Conservation (phyloP, 2,888 invertebrate genomes). For the Amphiduros pacificus region DNA sequence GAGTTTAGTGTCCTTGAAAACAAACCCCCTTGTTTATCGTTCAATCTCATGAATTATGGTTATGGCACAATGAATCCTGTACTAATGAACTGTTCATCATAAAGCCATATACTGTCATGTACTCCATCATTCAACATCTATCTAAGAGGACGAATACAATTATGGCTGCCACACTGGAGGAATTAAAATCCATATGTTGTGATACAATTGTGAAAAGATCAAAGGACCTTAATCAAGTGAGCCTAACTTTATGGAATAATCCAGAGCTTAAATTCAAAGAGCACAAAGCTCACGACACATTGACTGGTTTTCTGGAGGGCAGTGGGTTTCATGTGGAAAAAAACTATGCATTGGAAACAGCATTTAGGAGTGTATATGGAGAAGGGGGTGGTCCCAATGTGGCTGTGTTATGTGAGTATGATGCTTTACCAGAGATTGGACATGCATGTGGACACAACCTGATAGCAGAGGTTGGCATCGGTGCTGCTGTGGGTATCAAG, state of each 20-base stretch:
- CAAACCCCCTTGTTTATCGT: too few relatives aligned
- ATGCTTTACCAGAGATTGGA: constrained; percentile 2
- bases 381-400: background rate
- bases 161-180: too few relatives aligned
- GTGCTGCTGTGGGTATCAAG: background rate
- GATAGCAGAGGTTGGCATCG: background rate
- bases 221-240: constrained; percentile 36
- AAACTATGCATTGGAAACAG: background rate
- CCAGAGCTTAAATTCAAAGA: constrained; percentile 51
- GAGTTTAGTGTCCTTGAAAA: too few relatives aligned
- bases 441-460: constrained; percentile 4
- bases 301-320: constrained; percentile 36
- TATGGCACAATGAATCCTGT: too few relatives aligned
- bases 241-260: constrained; percentile 47
- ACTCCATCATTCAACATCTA: too few relatives aligned
- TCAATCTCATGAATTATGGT: too few relatives aligned
- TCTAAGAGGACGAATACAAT: too few relatives aligned
- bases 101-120: too few relatives aligned
- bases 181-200: too few relatives aligned
- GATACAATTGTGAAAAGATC: too few relatives aligned
- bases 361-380: background rate
- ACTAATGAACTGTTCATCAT: too few relatives aligned
- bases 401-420: background rate
- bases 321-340: constrained; percentile 1
- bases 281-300: constrained; percentile 36